Evolutionary conservation across 2,113 vertebrate species (phyloP), one percentile per base, ranked within the genome.

Genomic region (Ptychochromis oligacanthus): DNA sequence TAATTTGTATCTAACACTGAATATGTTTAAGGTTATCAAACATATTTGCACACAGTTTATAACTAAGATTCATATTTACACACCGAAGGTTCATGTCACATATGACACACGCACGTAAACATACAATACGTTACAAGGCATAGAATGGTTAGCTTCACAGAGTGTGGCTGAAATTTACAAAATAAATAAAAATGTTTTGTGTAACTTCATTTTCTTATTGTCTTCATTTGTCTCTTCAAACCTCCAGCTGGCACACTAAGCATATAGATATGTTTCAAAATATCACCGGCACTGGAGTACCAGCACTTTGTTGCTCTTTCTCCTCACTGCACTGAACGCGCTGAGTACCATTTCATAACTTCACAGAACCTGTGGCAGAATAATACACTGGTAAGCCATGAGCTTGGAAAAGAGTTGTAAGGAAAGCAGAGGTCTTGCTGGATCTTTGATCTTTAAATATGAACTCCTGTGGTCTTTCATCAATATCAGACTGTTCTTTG

Each of bases 1-100:
- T 81, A 74, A 15, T 80, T 59, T 75, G 31, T 12, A 57, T 77
- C 34, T 81, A 90, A 93, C 77, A 93, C 82, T 86, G 87, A 46
- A 75, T 58, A 52, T 10, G 52, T 80, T 81, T 62, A 70, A 80
- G 43, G 8, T 85, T 74, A 85, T 65, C 72, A 80, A 88, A 89
- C 77, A 78, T 57, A 24, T 82, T 81, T 38, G 22, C 13, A 75
- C 67, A 72, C 31, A 31, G 15, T 55, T 65, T 57, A 70, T 54
- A 56, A 58, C 77, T 52, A 43, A 26, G 15, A 43, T 77, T 22
- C 43, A 81, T 75, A 83, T 83, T 75, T 62, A 87, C 72, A 90
- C 34, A 64, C 14, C 62, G 17, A 62, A 31, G 12, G 43, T 72
- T 40, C 26, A 61, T 62, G 56, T 61, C 28, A 86, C 38, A 2